phyloP scores from a whole-genome alignment of 1,140 invertebrate species.

The Lepidotrigona ventralis region DNA sequence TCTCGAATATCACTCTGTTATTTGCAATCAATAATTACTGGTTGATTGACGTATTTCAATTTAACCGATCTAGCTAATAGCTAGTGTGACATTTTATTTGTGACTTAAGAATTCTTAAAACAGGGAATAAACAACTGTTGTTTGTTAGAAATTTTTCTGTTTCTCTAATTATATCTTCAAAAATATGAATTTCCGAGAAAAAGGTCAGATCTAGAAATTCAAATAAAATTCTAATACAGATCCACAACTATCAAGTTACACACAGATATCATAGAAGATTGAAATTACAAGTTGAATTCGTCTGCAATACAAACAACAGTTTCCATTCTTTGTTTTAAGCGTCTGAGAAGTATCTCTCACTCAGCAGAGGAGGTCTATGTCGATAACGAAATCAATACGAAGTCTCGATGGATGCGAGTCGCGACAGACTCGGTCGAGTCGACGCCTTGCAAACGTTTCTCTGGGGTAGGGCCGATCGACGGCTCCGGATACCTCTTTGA shows the following conservation, averaged over 20 bases:
- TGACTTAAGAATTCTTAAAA: conserved; percentile 9
- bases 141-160: too few relatives aligned
- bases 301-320: not conserved
- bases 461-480: conserved; percentile 58
- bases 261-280: too few relatives aligned
- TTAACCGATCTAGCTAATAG: conserved; percentile 26
- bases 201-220: too few relatives aligned
- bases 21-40: conserved; percentile 20
- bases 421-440: not conserved
- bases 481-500: conserved; percentile 57
- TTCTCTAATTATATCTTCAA: too few relatives aligned
- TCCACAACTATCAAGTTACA: too few relatives aligned
- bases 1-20: not conserved
- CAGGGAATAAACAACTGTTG: not conserved
- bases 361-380: not conserved
- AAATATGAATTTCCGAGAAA: too few relatives aligned
- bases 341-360: not conserved
- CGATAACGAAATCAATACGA: not conserved
- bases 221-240: too few relatives aligned
- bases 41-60: conserved; percentile 17
- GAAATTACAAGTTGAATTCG: not conserved
- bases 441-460: conserved; percentile 77
- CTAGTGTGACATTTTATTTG: not conserved
- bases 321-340: conserved; percentile 19
- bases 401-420: not conserved